A percentile compares a stretch with the other conserved stretches of the same genome.
phyloP scores from a whole-genome alignment of 2,888 invertebrate genomes.

The Philaethria dido region DNA sequence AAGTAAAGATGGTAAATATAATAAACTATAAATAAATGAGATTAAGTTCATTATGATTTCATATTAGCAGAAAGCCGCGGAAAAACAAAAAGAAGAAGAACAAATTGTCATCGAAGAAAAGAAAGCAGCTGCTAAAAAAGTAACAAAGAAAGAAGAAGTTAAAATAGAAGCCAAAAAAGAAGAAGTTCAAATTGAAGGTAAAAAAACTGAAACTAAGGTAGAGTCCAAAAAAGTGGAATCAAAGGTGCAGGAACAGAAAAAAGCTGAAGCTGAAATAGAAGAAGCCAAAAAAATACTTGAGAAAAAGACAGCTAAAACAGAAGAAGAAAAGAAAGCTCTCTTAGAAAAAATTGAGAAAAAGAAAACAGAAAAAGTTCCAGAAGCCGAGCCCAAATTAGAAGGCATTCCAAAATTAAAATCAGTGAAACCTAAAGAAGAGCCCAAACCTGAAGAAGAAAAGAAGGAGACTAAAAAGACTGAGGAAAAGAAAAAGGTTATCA shows the following conservation, averaged over 20 bases:
- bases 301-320: conserved; percentile 78
- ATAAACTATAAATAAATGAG: too few relatives aligned
- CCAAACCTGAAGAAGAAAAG: conserved; percentile 74
- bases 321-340: conserved; percentile 78
- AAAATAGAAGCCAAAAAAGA: conserved; percentile 57
- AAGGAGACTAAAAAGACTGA: conserved; percentile 69
- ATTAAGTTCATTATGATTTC: background rate
- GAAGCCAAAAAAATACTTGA: conserved; percentile 77
- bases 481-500: conserved; percentile 71
- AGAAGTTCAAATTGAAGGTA: conserved; percentile 59
- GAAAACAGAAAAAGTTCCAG: conserved; percentile 77
- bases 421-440: conserved; percentile 79
- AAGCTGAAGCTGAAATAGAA: conserved; percentile 72
- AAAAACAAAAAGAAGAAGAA: conserved; percentile 42
- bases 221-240: conserved; percentile 66
- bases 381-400: conserved; percentile 84
- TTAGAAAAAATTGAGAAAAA: conserved; percentile 80
- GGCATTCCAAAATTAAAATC: conserved; percentile 85
- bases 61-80: conserved; percentile 40
- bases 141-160: conserved; percentile 68
- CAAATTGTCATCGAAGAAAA: conserved; percentile 49
- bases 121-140: conserved; percentile 62
- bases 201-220: conserved; percentile 58
- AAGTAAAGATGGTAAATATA: too few relatives aligned
- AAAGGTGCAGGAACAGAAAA: conserved; percentile 67